A percentile compares a stretch with the other conserved stretches of the same genome.
Evolutionary conservation across 2,113 vertebrate species (phyloP).

Genomic region (Phrynosoma blainvillii): DNA sequence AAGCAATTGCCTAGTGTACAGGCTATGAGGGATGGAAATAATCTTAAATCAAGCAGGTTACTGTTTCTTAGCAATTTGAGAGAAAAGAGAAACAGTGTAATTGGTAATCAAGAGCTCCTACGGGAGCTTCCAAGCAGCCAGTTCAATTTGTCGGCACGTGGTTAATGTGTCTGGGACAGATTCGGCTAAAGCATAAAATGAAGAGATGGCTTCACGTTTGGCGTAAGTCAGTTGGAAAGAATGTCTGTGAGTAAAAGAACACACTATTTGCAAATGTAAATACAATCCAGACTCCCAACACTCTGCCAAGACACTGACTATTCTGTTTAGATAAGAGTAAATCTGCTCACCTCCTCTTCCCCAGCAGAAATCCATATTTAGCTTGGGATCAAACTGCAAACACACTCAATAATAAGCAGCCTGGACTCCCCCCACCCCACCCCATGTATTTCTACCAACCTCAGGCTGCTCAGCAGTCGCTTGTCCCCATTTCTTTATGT

Average conservation of each 20-base stretch:
- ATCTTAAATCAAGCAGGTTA: conserved; percentile 79
- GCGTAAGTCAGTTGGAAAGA: conserved; percentile 40
- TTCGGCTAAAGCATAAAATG: conserved; percentile 28
- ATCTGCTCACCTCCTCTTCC: conserved; percentile 34
- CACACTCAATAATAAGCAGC: neutral
- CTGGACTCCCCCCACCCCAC: no score
- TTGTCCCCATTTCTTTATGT: neutral
- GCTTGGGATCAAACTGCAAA: conserved; percentile 4
- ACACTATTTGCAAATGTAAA: conserved; percentile 54
- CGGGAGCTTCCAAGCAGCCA: conserved; percentile 73
- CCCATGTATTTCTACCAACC: no score
- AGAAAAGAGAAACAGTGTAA: conserved; percentile 77
- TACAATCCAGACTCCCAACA: conserved; percentile 37
- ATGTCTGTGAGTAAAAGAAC: neutral
- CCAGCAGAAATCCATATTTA: conserved; percentile 35
- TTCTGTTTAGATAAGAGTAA: conserved; percentile 43
- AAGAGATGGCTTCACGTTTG: conserved; percentile 35
- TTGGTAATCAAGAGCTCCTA: conserved; percentile 75
- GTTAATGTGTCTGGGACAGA: conserved; percentile 67
- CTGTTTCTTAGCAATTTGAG: conserved; percentile 80
- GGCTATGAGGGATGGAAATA: conserved; percentile 66
- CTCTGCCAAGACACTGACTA: conserved; percentile 39
- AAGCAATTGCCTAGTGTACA: conserved; percentile 62
- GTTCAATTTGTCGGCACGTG: conserved; percentile 72
- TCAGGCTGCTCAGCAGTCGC: neutral